A percentile compares a stretch with the other conserved stretches of the same genome.
phyloP scores from a whole-genome alignment of 2,113 vertebrate species.

The Scartelaos histophorus region DNA sequence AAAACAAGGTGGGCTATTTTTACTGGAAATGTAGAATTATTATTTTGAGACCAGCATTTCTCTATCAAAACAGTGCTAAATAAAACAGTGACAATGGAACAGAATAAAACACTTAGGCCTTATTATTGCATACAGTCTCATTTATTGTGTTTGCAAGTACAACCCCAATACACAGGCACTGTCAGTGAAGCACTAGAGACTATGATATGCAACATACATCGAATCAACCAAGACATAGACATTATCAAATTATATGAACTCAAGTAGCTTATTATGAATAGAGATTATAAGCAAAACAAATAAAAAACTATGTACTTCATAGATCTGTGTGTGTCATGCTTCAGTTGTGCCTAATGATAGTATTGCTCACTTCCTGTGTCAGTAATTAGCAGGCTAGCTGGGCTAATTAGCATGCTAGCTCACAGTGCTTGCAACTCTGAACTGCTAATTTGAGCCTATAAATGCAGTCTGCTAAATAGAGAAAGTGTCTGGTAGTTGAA shows the following conservation, averaged over 20 bases:
- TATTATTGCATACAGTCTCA: no score
- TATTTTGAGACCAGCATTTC: background rate
- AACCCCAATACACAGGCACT: no score
- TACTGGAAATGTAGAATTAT: background rate
- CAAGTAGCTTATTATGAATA: no score
- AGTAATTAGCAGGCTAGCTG: constrained; percentile 4
- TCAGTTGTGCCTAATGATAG: background rate
- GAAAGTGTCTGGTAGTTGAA: background rate
- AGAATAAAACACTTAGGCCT: no score
- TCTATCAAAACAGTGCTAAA: background rate
- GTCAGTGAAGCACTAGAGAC: no score
- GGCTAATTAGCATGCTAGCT: background rate
- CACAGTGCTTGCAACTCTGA: background rate
- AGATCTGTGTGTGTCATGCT: background rate
- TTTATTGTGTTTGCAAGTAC: no score
- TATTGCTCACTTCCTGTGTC: background rate
- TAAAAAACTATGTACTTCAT: background rate
- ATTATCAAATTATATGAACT: no score
- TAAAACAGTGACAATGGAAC: background rate
- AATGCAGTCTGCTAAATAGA: background rate
- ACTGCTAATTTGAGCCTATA: background rate
- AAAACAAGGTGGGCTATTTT: background rate
- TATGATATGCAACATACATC: no score
- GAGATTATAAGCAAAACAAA: background rate
- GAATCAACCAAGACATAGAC: no score